These are phyloP conservation scores for Drosophila rubida DNA, from an alignment of 2,888 invertebrate genomes.

Conservation along the genomic window DNA sequence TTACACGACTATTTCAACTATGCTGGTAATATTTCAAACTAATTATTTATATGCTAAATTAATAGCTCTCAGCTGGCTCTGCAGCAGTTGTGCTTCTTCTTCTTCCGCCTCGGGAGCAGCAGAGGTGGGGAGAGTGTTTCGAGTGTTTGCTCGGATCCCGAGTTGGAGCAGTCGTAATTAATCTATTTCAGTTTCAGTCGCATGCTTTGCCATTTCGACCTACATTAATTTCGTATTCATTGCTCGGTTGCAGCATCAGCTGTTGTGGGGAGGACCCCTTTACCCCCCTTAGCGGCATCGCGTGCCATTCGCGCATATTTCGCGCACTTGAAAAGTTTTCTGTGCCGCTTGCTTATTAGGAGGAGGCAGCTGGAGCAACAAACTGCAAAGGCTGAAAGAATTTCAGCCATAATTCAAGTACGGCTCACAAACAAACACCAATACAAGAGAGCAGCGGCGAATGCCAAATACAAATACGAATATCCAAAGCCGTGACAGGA, in stretches of 20 bases:
- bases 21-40: constrained; percentile 39
- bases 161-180: constrained; percentile 62
- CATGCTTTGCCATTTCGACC: constrained; percentile 74
- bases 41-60: constrained; percentile 52
- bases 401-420: constrained; percentile 72
- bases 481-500: constrained; percentile 60
- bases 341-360: constrained; percentile 68
- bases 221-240: constrained; percentile 78
- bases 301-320: constrained; percentile 73
- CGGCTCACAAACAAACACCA: constrained; percentile 55
- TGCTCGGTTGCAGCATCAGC: constrained; percentile 69
- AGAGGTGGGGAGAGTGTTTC: not conserved
- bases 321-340: constrained; percentile 75
- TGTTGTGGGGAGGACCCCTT: constrained; percentile 35
- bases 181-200: constrained; percentile 76
- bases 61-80: constrained; percentile 48
- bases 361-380: constrained; percentile 58
- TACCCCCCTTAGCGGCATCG: constrained; percentile 19
- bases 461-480: constrained; percentile 34
- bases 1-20: constrained; percentile 17
- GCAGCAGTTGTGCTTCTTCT: not conserved
- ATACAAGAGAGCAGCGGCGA: constrained; percentile 5
- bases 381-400: constrained; percentile 51
- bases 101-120: not conserved
- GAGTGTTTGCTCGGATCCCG: constrained; percentile 25